These are phyloP conservation scores for Chaenodraco wilsoni DNA, from an alignment of 2,797 vertebrate species.

Conservation along the genomic window DNA sequence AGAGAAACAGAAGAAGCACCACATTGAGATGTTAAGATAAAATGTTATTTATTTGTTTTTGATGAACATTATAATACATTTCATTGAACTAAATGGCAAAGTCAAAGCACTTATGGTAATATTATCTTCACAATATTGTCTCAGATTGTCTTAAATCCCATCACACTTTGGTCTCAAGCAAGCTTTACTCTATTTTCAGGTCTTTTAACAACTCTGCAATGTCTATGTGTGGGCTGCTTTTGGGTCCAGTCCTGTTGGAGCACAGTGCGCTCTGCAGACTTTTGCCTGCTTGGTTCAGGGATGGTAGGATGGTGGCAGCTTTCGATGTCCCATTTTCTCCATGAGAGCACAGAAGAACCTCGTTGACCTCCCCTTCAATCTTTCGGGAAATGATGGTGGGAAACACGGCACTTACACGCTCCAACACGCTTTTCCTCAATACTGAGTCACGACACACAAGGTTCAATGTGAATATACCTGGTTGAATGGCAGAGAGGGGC, in stretches of 20 bases:
- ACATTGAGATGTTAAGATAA: conserved; percentile 9
- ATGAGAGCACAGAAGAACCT: conserved; percentile 89
- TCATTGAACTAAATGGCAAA: conserved; percentile 12
- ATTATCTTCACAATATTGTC: background rate
- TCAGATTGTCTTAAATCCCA: background rate
- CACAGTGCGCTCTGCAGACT: conserved; percentile 84
- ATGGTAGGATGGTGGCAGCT: conserved; percentile 53
- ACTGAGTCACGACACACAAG: conserved; percentile 90
- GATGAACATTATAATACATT: conserved; percentile 4
- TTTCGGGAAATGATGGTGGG: conserved; percentile 81
- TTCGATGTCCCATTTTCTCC: conserved; percentile 44
- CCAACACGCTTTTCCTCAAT: conserved; percentile 86
- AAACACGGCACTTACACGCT: conserved; percentile 71
- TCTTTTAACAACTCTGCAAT: conserved; percentile 88
- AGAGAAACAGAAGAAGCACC: conserved; percentile 23
- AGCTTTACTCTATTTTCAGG: conserved; percentile 83
- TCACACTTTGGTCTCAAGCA: background rate
- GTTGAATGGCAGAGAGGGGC: background rate
- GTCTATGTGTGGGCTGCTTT: conserved; percentile 79
- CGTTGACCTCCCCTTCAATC: conserved; percentile 93
- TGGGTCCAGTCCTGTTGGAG: conserved; percentile 64
- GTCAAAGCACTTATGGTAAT: background rate
- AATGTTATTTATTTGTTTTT: conserved; percentile 42
- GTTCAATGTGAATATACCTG: conserved; percentile 88
- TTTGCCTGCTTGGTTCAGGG: conserved; percentile 73